Conservation (phyloP, 1,140 invertebrate species). For the Drosophila pectinifera region DNA sequence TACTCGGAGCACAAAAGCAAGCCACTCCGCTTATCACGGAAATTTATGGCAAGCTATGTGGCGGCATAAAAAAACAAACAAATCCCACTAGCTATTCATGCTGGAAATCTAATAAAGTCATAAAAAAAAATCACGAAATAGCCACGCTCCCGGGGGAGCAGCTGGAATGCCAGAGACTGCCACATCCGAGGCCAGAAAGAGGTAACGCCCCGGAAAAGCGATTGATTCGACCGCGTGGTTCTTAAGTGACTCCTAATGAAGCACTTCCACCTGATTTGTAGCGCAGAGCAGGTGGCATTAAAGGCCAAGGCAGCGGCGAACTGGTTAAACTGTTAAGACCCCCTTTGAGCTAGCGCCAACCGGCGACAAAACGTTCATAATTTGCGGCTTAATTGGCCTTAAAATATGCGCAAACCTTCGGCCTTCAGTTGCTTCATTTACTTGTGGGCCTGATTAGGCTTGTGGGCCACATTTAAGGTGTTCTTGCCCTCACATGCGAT, state of each 20-base stretch:
- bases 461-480: constrained; percentile 27
- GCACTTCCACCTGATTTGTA: constrained; percentile 16
- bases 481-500: constrained; percentile 5
- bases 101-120: constrained; percentile 47
- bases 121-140: constrained; percentile 42
- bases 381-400: constrained; percentile 75
- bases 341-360: constrained; percentile 35
- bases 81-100: constrained; percentile 13
- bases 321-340: constrained; percentile 36
- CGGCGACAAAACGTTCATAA: constrained; percentile 66
- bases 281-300: constrained; percentile 38
- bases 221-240: not conserved
- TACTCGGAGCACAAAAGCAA: constrained; percentile 18
- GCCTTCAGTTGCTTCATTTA: constrained; percentile 27
- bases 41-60: constrained; percentile 40
- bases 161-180: constrained; percentile 16
- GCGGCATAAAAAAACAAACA: constrained; percentile 26
- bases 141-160: not conserved
- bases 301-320: not conserved
- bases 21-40: constrained; percentile 40
- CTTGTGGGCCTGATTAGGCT: constrained; percentile 34
- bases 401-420: constrained; percentile 62
- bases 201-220: constrained; percentile 27
- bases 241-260: constrained; percentile 10
- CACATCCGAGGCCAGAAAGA: not conserved